These are phyloP conservation scores for Salmo trutta DNA, from an alignment of 2,797 vertebrate species.

Conservation along the genomic window DNA sequence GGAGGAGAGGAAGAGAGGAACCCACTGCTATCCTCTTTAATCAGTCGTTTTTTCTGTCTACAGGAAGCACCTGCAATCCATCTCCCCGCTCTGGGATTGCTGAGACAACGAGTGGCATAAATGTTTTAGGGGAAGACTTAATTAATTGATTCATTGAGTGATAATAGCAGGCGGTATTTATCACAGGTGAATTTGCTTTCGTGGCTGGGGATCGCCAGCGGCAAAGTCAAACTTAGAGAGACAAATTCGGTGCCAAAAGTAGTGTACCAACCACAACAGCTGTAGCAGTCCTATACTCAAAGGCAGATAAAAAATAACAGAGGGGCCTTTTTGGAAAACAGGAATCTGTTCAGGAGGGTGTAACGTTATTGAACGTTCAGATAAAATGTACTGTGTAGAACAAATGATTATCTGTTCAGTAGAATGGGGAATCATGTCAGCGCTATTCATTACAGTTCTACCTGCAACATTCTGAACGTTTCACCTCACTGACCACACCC, in stretches of 20 bases:
- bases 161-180: conserved; percentile 62
- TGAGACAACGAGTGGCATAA: conserved; percentile 57
- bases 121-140: conserved; percentile 66
- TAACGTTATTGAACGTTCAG: neutral
- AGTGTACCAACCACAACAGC: neutral
- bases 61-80: conserved; percentile 74
- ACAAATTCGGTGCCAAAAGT: neutral
- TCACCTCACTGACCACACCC: neutral
- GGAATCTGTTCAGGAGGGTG: neutral
- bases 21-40: conserved; percentile 51
- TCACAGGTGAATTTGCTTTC: conserved; percentile 62
- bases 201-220: conserved; percentile 40
- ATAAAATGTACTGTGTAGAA: neutral
- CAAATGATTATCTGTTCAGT: neutral
- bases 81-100: conserved; percentile 59
- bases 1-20: conserved; percentile 30
- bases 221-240: conserved; percentile 53
- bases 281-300: neutral
- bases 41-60: conserved; percentile 45
- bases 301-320: neutral
- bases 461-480: neutral
- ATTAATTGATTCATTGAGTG: conserved; percentile 71
- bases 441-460: neutral
- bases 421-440: neutral
- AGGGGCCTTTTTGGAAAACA: neutral